Evolutionary conservation across 2,113 vertebrate genomes (phyloP).

Genomic region (Origma solitaria): DNA sequence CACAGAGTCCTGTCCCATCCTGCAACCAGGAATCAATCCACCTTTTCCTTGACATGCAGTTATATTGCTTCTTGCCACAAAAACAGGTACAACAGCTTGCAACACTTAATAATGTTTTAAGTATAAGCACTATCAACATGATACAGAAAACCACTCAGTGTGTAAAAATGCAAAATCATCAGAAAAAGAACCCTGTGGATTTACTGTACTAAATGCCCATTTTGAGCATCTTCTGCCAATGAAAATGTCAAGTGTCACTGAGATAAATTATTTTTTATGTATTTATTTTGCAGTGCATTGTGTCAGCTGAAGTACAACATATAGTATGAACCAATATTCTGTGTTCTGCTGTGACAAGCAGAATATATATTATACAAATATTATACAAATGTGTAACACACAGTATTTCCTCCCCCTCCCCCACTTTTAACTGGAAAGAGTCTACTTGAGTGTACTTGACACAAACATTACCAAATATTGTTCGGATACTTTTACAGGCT

Average conservation of each 20-base stretch:
- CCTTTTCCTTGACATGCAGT: neutral
- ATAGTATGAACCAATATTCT: neutral
- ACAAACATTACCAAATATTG: neutral
- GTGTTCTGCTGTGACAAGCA: neutral
- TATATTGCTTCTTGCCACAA: neutral
- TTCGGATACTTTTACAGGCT: neutral
- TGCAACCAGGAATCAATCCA: neutral
- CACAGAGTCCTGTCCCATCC: neutral
- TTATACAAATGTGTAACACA: neutral
- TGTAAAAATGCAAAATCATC: neutral
- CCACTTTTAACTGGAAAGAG: neutral
- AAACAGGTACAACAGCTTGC: neutral
- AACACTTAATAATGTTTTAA: neutral
- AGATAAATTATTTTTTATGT: neutral
- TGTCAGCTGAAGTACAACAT: neutral
- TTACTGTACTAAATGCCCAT: neutral
- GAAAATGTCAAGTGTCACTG: neutral
- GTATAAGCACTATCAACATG: neutral
- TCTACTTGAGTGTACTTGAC: neutral
- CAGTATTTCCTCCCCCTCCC: accelerated
- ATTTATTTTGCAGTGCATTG: neutral
- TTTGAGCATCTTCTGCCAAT: neutral
- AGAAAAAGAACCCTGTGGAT: neutral
- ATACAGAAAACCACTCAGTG: neutral
- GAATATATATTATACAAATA: neutral